Conservation (phyloP, 2,113 vertebrate species). For the Paedocypris sp. region DNA sequence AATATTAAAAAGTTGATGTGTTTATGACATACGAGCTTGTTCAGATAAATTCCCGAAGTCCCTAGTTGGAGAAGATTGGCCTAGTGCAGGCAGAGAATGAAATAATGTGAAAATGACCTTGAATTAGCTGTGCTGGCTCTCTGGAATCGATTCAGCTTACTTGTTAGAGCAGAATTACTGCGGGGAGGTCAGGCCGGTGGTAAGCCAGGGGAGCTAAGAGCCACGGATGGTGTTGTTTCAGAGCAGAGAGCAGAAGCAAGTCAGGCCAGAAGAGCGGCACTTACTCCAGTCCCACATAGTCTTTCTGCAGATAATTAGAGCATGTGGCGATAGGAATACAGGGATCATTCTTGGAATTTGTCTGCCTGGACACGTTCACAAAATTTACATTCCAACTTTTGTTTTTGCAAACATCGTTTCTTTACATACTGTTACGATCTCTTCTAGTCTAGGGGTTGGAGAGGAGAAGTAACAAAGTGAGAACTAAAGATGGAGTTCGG, state of each 20-base stretch:
- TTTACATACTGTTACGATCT: too few species aligned
- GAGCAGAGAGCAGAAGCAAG: constrained; percentile 44
- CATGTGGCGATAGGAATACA: neutral
- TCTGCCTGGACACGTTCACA: too few species aligned
- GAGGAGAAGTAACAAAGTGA: too few species aligned
- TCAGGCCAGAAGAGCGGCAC: constrained; percentile 36
- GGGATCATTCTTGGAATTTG: too few species aligned
- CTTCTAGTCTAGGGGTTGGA: too few species aligned
- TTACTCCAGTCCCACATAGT: neutral
- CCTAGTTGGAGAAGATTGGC: constrained; percentile 15
- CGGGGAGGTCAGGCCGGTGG: constrained; percentile 53
- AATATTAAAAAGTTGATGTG: neutral
- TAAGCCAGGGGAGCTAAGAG: constrained; percentile 47
- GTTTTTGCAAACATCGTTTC: too few species aligned
- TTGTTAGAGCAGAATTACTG: constrained; percentile 63
- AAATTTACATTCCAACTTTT: too few species aligned
- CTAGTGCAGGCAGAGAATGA: constrained; percentile 43
- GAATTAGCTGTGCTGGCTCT: constrained; percentile 50
- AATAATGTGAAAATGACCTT: constrained; percentile 59
- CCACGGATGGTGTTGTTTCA: constrained; percentile 41
- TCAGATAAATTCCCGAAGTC: neutral
- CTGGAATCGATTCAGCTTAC: constrained; percentile 48
- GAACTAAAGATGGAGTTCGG: too few species aligned
- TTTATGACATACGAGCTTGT: constrained; percentile 10
- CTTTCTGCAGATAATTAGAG: neutral